Conservation (phyloP, 2,113 vertebrate genomes). For the Upupa epops region DNA sequence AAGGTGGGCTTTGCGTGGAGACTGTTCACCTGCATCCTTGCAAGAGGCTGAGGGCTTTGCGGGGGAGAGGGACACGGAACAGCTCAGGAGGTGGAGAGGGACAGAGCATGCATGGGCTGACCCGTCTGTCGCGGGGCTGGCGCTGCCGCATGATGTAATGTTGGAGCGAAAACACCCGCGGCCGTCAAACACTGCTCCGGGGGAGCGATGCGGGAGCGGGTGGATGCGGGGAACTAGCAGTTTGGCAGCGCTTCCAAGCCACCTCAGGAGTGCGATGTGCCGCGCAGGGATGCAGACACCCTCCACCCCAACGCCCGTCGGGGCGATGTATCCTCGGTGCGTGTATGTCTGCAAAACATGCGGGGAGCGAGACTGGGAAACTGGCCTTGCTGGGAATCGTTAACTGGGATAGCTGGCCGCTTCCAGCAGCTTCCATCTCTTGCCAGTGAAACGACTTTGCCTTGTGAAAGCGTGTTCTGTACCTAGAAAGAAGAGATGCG, state of each 20-base stretch:
- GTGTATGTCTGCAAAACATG: background rate
- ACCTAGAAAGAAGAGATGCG: conserved; percentile 54
- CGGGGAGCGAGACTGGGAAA: background rate
- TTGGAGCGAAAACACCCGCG: background rate
- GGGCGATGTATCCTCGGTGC: background rate
- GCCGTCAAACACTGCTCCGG: background rate
- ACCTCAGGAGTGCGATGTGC: background rate
- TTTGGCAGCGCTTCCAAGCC: background rate
- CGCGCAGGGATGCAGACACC: background rate
- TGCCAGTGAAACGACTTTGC: conserved; percentile 20
- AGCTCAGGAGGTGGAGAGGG: accelerated
- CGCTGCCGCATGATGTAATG: background rate
- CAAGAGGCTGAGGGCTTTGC: background rate
- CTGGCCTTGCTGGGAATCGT: background rate
- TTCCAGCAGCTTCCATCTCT: background rate
- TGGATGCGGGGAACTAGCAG: background rate
- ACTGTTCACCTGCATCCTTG: background rate
- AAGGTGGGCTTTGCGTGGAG: background rate
- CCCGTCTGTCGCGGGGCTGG: background rate
- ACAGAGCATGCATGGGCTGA: background rate
- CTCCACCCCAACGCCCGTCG: no score
- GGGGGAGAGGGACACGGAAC: background rate
- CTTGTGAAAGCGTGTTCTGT: conserved; percentile 43
- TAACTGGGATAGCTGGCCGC: conserved; percentile 24
- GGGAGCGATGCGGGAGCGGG: background rate